These are phyloP conservation scores for Aselliscus stoliczkanus DNA, from an alignment of 2,797 vertebrate species.

Conservation along the genomic window DNA sequence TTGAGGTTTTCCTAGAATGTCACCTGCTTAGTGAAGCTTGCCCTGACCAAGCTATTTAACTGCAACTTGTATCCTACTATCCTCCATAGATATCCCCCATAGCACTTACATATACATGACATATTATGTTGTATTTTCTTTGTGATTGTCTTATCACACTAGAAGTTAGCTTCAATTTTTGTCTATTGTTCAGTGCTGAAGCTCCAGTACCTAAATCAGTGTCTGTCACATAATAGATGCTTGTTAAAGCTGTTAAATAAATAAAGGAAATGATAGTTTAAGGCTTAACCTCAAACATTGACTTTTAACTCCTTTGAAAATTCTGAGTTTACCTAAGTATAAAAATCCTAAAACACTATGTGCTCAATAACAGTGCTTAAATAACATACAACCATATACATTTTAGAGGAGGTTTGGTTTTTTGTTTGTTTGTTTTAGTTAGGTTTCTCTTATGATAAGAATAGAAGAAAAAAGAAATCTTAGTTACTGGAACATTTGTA, in stretches of 20 bases:
- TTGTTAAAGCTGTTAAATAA: background rate
- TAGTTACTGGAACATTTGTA: background rate
- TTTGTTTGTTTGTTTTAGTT: background rate
- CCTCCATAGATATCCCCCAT: background rate
- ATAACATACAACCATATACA: background rate
- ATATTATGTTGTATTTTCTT: background rate
- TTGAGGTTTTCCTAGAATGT: background rate
- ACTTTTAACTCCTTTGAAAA: background rate
- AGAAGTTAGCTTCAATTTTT: background rate
- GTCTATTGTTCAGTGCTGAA: background rate
- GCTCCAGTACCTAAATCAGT: background rate
- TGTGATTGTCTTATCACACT: background rate
- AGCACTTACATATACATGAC: background rate
- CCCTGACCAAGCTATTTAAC: background rate
- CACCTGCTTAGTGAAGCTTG: background rate
- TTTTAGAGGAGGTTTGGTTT: background rate
- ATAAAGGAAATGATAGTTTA: background rate
- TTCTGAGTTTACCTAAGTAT: background rate
- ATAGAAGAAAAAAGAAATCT: background rate
- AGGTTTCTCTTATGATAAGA: background rate
- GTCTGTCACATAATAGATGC: background rate
- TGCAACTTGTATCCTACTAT: background rate
- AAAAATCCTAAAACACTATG: background rate
- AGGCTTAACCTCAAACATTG: background rate
- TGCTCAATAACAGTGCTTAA: background rate